phyloP scores from a whole-genome alignment of 2,888 invertebrate genomes.

The Caenorhabditis uteleia region DNA sequence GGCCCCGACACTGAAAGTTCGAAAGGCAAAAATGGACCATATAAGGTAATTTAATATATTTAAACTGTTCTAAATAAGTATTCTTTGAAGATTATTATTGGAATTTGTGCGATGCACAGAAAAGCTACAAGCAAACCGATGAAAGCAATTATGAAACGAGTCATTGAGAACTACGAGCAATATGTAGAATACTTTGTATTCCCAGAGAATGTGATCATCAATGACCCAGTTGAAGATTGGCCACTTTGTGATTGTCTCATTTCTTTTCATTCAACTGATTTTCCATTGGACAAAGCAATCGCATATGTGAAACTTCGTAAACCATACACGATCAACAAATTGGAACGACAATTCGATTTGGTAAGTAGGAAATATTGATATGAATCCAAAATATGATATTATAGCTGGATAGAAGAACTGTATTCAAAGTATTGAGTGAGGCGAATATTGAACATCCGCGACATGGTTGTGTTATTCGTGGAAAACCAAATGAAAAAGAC shows the following conservation, averaged over 20 bases:
- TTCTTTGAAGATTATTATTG: slow-evolving; percentile 82
- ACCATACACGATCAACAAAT: slow-evolving; percentile 96
- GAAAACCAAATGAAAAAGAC: slow-evolving; percentile 70
- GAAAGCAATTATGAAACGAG: slow-evolving; percentile 93
- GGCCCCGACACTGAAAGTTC: too few species aligned
- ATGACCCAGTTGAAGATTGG: slow-evolving; percentile 96
- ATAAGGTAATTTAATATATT: slow-evolving; percentile 2
- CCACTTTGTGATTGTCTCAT: slow-evolving; percentile 95
- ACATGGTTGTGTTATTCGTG: slow-evolving; percentile 93
- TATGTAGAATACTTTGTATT: slow-evolving; percentile 78
- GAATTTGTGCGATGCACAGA: slow-evolving; percentile 96
- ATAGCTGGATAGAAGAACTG: slow-evolving; percentile 79
- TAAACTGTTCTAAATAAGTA: not conserved
- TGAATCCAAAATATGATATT: slow-evolving; percentile 16
- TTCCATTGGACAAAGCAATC: slow-evolving; percentile 84
- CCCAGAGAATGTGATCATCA: slow-evolving; percentile 91
- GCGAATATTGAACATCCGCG: slow-evolving; percentile 97
- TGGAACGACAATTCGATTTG: slow-evolving; percentile 97
- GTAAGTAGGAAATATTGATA: slow-evolving; percentile 73
- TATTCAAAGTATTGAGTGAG: slow-evolving; percentile 88
- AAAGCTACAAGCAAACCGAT: slow-evolving; percentile 99
- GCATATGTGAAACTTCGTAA: slow-evolving; percentile 90
- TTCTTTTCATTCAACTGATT: slow-evolving; percentile 77
- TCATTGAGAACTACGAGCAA: slow-evolving; percentile 81
- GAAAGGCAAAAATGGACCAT: slow-evolving; percentile 25